These are phyloP conservation scores for Notospermus geniculatus DNA, from an alignment of 1,140 invertebrate species.

Conservation along the genomic window DNA sequence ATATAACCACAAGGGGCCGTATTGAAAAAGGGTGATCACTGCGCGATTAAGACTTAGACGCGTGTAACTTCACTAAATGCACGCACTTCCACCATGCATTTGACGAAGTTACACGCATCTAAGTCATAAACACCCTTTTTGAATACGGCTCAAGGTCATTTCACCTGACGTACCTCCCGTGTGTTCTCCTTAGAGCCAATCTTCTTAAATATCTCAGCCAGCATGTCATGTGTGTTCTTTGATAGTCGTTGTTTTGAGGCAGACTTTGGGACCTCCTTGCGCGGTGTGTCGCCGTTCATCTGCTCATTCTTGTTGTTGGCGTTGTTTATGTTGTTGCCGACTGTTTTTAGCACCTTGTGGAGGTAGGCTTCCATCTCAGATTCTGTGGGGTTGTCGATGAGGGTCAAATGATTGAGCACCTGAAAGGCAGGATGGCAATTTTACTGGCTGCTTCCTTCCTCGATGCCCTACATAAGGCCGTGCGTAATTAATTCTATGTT, in stretches of 20 bases:
- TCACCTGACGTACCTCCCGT: constrained; percentile 70
- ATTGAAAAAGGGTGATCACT: no score
- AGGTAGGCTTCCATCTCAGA: constrained; percentile 81
- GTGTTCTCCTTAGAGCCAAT: constrained; percentile 87
- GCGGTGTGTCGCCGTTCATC: constrained; percentile 23
- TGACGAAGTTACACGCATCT: no score
- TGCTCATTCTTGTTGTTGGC: constrained; percentile 32
- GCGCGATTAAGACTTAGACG: no score
- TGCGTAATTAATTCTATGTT: no score
- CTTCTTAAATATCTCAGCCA: constrained; percentile 88
- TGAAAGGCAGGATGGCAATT: constrained; percentile 34
- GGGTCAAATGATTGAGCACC: constrained; percentile 74
- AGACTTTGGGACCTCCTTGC: neutral
- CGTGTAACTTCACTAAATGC: no score
- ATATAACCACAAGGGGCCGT: no score
- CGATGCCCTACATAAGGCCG: no score
- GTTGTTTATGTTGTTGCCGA: constrained; percentile 29
- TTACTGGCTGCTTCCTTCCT: no score
- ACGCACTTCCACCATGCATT: no score
- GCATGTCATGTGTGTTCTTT: constrained; percentile 74
- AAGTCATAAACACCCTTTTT: no score
- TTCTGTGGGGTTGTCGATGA: constrained; percentile 74
- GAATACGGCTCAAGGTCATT: no score
- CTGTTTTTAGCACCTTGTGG: constrained; percentile 65
- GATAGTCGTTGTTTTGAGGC: constrained; percentile 59